phyloP scores from a whole-genome alignment of 1,140 invertebrate genomes.

The Pachypsylla venusta region DNA sequence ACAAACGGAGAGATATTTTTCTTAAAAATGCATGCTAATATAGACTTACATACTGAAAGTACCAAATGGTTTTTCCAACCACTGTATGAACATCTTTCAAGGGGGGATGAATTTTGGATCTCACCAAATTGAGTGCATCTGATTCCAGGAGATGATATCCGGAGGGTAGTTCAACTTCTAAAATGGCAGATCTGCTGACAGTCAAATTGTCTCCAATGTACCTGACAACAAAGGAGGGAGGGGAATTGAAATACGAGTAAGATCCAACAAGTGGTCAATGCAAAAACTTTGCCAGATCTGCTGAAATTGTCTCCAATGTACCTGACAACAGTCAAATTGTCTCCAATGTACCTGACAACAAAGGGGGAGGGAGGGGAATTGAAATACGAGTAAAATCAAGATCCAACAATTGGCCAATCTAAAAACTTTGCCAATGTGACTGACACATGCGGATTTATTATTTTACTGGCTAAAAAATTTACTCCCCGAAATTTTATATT shows the following conservation, averaged over 20 bases:
- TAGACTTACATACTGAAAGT: slow-evolving; percentile 32
- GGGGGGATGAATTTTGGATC: slow-evolving; percentile 27
- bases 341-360: slow-evolving; percentile 28
- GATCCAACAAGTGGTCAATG: no score
- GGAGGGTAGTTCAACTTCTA: slow-evolving; percentile 41
- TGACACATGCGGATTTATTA: no score
- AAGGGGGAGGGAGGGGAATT: no score
- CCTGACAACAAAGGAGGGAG: no score
- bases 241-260: no score
- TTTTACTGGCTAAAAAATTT: no score
- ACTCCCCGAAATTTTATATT: no score
- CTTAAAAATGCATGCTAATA: neutral
- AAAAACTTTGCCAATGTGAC: no score
- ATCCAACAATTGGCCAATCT: no score
- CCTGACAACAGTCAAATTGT: slow-evolving; percentile 30
- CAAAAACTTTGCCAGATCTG: no score
- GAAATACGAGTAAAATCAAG: no score
- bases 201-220: slow-evolving; percentile 27
- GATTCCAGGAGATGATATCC: slow-evolving; percentile 41
- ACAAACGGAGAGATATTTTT: neutral
- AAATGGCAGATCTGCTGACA: slow-evolving; percentile 35
- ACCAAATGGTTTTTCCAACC: slow-evolving; percentile 31
- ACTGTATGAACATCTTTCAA: slow-evolving; percentile 27
- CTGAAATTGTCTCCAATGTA: no score
- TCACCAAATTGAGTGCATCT: slow-evolving; percentile 33